Evolutionary conservation across 2,888 invertebrate genomes (phyloP), one percentile per base, ranked within the genome.

Genomic region (Homarus gammarus): DNA sequence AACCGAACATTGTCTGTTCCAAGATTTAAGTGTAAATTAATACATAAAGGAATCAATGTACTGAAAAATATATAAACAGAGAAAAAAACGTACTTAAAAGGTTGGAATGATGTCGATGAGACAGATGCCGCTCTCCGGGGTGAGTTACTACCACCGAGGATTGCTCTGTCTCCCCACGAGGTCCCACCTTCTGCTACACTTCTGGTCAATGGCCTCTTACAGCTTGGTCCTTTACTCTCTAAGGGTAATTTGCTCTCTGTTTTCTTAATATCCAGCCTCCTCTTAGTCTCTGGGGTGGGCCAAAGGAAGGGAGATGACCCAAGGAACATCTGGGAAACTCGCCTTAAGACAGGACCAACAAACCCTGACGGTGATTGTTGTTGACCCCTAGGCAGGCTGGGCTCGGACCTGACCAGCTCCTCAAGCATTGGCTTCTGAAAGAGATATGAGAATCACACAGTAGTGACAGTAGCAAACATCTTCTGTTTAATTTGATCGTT

Each of bases 291-390:
- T 22, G 22, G 12, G 8, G 83, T 33, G 70, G 44, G 38, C 18
- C 61, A 49, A 10, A 44, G 40, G 68, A 83, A 72, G 36, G 70
- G 49, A 1, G 70, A 70, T 1, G 83, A 83, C 22, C 70, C 70
- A 33, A 83, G 49, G 49, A 83, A 83, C 70, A 83, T 83, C 33
- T 72, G 49, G 8, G 83, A 83, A 27, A 83, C 83, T 22, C 83
- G 83, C 1, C 83, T 70, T 49, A 83, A 36, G 70, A 70, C 49
- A 5, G 83, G 83, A 5, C 49, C 68, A 10, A 83, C 51, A 8
- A 33, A 18, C 5, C 33, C 68, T 38, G 38, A 18, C 1, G 70
- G 10, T 8, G 82, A 18, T n/a, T 72, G 38, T n/a, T 72, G 38
- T 6, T 64, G 61, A 5, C 36, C 40, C 70, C 70, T 44, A 10